Evolutionary conservation across 2,888 invertebrate genomes (phyloP).

Genomic region (Priocnemis perturbator): DNA sequence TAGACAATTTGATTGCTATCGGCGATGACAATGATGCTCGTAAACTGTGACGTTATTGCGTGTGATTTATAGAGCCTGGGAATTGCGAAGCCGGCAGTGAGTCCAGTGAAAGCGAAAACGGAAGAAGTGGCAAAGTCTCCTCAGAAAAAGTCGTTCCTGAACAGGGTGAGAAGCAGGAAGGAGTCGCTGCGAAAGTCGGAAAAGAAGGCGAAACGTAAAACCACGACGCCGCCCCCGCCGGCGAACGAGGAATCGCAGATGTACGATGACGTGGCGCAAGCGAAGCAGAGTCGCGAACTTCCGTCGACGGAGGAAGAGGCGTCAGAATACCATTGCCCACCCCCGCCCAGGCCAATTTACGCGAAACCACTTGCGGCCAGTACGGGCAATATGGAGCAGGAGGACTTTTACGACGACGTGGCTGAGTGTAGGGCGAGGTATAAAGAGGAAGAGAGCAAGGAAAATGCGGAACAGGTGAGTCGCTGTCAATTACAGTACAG

Average conservation of each 20-base stretch:
- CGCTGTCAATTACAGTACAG: no score
- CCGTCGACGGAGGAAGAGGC: slow-evolving; percentile 37
- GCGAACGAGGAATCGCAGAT: slow-evolving; percentile 38
- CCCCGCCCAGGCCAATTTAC: slow-evolving; percentile 66
- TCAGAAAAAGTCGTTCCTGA: slow-evolving; percentile 65
- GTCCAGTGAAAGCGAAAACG: slow-evolving; percentile 9
- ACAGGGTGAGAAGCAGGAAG: slow-evolving; percentile 57
- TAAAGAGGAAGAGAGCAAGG: slow-evolving; percentile 5
- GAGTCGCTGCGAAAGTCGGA: slow-evolving; percentile 40
- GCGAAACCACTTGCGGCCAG: slow-evolving; percentile 43
- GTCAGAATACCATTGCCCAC: slow-evolving; percentile 63
- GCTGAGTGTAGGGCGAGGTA: slow-evolving; percentile 39
- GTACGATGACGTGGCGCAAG: slow-evolving; percentile 61
- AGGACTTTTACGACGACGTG: slow-evolving; percentile 69
- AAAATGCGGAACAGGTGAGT: not conserved
- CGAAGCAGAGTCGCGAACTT: slow-evolving; percentile 7
- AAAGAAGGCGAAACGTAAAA: slow-evolving; percentile 35
- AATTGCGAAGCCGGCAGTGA: not conserved
- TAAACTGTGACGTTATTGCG: no score
- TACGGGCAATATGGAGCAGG: slow-evolving; percentile 20
- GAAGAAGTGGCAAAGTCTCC: slow-evolving; percentile 33
- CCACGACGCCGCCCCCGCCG: not conserved
- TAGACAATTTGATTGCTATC: no score
- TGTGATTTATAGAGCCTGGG: no score
- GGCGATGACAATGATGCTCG: no score